Evolutionary conservation across 2,113 vertebrate species (phyloP), one percentile per base, ranked within the genome.

Genomic region (Corythornis madagascariensis): DNA sequence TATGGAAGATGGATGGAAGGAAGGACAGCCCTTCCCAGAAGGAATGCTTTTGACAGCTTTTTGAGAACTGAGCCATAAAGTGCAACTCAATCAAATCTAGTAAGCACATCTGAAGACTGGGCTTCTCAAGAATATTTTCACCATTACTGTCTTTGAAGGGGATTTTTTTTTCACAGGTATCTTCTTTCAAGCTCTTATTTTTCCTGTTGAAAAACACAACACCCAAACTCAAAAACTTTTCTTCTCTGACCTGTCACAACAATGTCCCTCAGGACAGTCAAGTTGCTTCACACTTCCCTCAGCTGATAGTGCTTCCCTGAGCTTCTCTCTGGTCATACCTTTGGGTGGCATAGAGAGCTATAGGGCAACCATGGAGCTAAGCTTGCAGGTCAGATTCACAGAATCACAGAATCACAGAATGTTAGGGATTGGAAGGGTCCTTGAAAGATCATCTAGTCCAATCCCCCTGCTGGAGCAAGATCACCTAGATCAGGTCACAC

Each of bases 31-130:
- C 75, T 75, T 78, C 83, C 80, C 69, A 90, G 87, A 91, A 55
- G 55, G 59, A 85, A 94, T 38, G 3, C 60, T 56, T 87, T 88
- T 72, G 83, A 86, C 38, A 76, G 2, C 60, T 64, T 83, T 63
- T 73, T 31, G 57, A 69, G 87, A 87, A 67, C 66, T 35, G 78
- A 91, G 52, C 35, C 20, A 29, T 48, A 66, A 73, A 71, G 29
- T 64, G 89, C 89, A 93, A 82, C 74, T 88, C 89, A 93, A 88
- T 89, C 84, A 93, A 66, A 90, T 21, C 52, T 6, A 67, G 43
- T 38, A 81, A 69, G 75, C 16, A 86, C 40, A 21, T 35, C 57
- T 88, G 53, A 79, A 80, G 43, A 60, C 48, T 16, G 53, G 6
- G 28, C 25, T 78, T 80, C 57, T 89, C 9, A 1, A 75, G 81